Conservation (phyloP, 2,888 invertebrate species). For the Apotomis turbidana region DNA sequence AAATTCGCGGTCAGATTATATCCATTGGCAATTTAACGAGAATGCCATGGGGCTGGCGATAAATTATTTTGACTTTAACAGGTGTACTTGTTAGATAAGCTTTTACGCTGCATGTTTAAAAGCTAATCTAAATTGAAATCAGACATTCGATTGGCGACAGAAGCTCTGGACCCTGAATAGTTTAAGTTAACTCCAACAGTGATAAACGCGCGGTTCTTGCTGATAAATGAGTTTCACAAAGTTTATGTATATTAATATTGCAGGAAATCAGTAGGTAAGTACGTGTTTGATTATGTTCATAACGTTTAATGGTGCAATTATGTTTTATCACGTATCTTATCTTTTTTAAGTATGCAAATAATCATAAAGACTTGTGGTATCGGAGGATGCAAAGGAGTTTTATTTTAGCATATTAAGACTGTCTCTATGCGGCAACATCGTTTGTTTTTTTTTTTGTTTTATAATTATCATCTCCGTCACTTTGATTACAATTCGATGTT, state of each 20-base stretch:
- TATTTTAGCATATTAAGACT: too few relatives aligned
- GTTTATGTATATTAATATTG: not conserved
- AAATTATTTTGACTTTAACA: slow-evolving; percentile 80
- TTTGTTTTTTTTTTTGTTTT: too few relatives aligned
- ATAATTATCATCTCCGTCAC: too few relatives aligned
- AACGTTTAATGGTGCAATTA: too few relatives aligned
- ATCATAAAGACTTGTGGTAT: too few relatives aligned
- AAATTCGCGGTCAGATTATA: slow-evolving; percentile 55
- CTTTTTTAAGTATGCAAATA: too few relatives aligned
- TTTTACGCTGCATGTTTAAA: slow-evolving; percentile 78
- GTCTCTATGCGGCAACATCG: too few relatives aligned
- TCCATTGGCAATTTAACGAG: slow-evolving; percentile 52
- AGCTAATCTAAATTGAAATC: slow-evolving; percentile 82
- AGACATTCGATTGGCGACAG: slow-evolving; percentile 81
- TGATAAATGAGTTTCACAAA: slow-evolving; percentile 24
- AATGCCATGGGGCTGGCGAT: slow-evolving; percentile 65
- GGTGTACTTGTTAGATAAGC: slow-evolving; percentile 81
- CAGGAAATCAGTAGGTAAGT: too few relatives aligned
- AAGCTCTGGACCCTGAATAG: slow-evolving; percentile 64
- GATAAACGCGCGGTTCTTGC: slow-evolving; percentile 27
- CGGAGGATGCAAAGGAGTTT: too few relatives aligned
- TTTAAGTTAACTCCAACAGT: slow-evolving; percentile 44
- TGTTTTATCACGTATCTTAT: too few relatives aligned
- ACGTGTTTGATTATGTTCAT: too few relatives aligned
- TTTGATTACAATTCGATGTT: too few relatives aligned